Evolutionary conservation across 2,888 invertebrate species (phyloP), one percentile per base, ranked within the genome.

Genomic region (Melinaea menophilus): DNA sequence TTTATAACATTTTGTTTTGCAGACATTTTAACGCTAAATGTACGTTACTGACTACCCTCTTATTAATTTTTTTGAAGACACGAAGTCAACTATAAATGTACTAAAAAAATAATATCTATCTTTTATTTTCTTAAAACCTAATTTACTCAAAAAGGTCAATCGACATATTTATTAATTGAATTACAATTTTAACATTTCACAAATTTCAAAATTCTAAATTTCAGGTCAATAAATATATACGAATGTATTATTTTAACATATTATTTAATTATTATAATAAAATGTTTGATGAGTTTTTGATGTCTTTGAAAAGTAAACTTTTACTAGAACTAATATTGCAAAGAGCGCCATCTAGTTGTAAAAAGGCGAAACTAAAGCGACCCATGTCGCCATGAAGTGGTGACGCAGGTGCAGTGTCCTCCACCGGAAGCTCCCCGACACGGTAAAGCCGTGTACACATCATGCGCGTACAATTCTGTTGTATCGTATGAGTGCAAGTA

Each of bases 401-500:
- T 96, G 80, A 94, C 95, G 90, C 98, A 99, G 76, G 98, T 98
- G 74, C 96, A 98, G 89, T 99, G 99, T 83, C 94, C 96, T 47
- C 94, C 95, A 55, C 98, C 99, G 0, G 96, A 97, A 73, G 96
- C 97, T 78, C 99, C 99, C 0, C 93, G 94, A 58, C 96, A 98
- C 83, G 99, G 99, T 56, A 96, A 96, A 77, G 98, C 98, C 62
- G 94, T 97, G 71, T 98, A 96, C 86, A 96, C 96, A 0, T 97
- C 98, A 54, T 94, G 96, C 79, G 96, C 97, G 2, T 99, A 98
- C 92, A 98, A 99, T 83, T 97, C 98, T 0, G 95, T 97, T 66
- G 97, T 99, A 33, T 95, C 96, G 58, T 99, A 99, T 88, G 97
- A 97, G 79, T 99, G 99, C 92, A 95, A 96, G 78, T 96, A 97